phyloP scores from a whole-genome alignment of 2,888 invertebrate genomes.

The Dynastes hyllus region DNA sequence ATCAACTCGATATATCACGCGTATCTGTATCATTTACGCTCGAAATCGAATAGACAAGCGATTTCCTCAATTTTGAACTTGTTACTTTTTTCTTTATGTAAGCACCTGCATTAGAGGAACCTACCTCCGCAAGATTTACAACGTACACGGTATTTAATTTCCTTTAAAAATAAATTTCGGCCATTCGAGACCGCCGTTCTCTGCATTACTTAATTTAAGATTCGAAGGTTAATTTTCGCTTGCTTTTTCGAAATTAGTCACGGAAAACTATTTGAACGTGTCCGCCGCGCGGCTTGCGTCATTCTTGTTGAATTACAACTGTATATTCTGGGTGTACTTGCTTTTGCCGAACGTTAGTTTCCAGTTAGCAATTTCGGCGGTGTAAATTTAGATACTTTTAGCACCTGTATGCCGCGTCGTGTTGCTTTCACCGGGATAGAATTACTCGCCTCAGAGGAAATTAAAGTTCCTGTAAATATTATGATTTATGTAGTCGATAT shows the following conservation, averaged over 20 bases:
- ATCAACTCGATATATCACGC: not conserved
- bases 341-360: conserved; percentile 7
- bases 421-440: conserved; percentile 8
- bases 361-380: conserved; percentile 19
- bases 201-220: conserved; percentile 21
- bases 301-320: conserved; percentile 21
- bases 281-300: conserved; percentile 24
- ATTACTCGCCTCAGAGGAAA: not conserved
- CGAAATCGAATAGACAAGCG: not conserved
- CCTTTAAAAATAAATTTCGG: conserved; percentile 15
- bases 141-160: not conserved
- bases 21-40: not conserved
- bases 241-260: conserved; percentile 26
- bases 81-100: not conserved
- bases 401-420: conserved; percentile 1
- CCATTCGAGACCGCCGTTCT: not conserved
- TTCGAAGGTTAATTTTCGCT: conserved; percentile 20
- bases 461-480: not conserved
- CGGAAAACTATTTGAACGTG: conserved; percentile 13
- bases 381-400: conserved; percentile 28
- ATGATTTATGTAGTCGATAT: conserved; percentile 4
- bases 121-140: not conserved
- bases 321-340: not conserved
- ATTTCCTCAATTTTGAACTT: conserved; percentile 13
- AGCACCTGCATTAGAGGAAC: not conserved